These are phyloP conservation scores for Dryas iulia DNA, from an alignment of 1,140 invertebrate species.

Conservation along the genomic window DNA sequence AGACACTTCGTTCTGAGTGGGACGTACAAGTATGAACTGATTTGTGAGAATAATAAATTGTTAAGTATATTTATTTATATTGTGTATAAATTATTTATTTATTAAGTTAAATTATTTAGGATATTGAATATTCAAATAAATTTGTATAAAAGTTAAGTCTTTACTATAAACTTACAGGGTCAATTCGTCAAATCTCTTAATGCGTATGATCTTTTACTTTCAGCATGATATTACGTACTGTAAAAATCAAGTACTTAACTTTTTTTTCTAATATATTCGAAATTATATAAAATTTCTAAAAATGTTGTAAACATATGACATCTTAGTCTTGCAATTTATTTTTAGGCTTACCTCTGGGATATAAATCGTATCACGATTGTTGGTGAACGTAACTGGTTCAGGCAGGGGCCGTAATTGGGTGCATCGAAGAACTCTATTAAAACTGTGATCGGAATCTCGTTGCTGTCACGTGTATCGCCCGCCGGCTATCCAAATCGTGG, in stretches of 20 bases:
- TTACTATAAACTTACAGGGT: too few relatives aligned
- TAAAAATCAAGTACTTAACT: too few relatives aligned
- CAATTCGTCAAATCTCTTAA: too few relatives aligned
- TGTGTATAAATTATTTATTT: too few relatives aligned
- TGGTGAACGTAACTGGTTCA: conserved; percentile 27
- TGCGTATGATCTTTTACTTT: too few relatives aligned
- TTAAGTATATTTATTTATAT: too few relatives aligned
- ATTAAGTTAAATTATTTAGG: too few relatives aligned
- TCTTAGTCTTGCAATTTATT: conserved; percentile 13
- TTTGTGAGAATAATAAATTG: not conserved
- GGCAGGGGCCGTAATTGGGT: conserved; percentile 49
- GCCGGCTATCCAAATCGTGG: conserved; percentile 49
- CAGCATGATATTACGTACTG: not conserved
- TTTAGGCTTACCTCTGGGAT: conserved; percentile 12
- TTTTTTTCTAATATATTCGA: not conserved
- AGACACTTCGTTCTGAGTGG: conserved; percentile 7
- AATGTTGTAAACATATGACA: not conserved
- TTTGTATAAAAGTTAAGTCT: too few relatives aligned
- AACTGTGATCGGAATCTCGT: conserved; percentile 55
- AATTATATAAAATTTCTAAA: not conserved
- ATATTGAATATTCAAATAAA: too few relatives aligned
- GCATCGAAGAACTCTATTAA: conserved; percentile 69
- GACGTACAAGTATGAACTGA: not conserved
- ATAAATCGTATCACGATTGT: conserved; percentile 31
- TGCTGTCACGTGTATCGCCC: conserved; percentile 60